Evolutionary conservation across 2,113 vertebrate species (phyloP).

Genomic region (Callorhinus ursinus): DNA sequence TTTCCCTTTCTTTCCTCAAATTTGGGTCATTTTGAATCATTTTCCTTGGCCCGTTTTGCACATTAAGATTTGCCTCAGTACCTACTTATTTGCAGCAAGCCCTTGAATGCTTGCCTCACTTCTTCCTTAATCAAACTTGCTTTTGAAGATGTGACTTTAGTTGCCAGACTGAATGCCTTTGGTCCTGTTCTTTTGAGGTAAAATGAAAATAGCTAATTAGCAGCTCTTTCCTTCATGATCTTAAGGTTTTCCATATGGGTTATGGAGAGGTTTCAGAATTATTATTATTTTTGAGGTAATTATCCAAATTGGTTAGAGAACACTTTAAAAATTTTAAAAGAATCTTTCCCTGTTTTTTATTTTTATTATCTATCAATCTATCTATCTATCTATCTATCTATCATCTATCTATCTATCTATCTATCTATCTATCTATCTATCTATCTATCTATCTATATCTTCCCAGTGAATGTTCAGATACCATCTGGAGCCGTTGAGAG

Average conservation of each 20-base stretch:
- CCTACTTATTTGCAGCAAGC: background rate
- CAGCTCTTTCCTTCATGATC: conserved; percentile 28
- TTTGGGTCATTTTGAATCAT: conserved; percentile 16
- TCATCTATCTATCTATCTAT: no score
- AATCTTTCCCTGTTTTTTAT: background rate
- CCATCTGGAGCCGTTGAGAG: conserved; percentile 51
- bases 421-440: no score
- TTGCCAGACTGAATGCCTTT: conserved; percentile 44
- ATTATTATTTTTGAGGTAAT: conserved; percentile 60
- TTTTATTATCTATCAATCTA: no score
- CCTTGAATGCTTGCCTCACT: background rate
- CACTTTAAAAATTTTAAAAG: background rate
- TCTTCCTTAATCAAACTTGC: conserved; percentile 24
- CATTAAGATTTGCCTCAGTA: conserved; percentile 8
- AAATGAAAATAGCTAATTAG: conserved; percentile 63
- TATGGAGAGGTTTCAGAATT: conserved; percentile 46
- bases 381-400: no score
- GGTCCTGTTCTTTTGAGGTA: conserved; percentile 52
- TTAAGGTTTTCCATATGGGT: conserved; percentile 43
- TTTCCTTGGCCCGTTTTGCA: background rate
- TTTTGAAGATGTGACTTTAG: conserved; percentile 59
- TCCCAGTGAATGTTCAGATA: conserved; percentile 6
- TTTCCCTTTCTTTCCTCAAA: background rate
- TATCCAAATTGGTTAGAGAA: conserved; percentile 37
- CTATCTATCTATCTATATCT: background rate